A percentile compares a stretch with the other conserved stretches of the same genome.
These are phyloP conservation scores for Kradibia gibbosae DNA, from an alignment of 1,140 invertebrate genomes.

Conservation along the genomic window DNA sequence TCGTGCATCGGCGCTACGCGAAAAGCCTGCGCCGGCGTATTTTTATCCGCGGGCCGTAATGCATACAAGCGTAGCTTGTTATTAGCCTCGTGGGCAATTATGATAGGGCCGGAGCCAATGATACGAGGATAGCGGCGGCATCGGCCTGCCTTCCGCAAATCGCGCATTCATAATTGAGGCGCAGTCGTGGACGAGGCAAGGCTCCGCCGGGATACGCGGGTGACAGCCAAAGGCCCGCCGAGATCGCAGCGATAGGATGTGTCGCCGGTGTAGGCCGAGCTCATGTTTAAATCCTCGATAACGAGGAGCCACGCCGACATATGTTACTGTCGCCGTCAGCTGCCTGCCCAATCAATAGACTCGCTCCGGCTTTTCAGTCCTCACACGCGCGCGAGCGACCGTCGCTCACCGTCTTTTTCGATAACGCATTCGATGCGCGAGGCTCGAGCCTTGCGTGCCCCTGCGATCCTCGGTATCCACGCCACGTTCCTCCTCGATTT, in stretches of 20 bases:
- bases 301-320: slow-evolving; percentile 73
- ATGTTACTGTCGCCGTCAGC: slow-evolving; percentile 74
- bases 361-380: slow-evolving; percentile 62
- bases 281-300: slow-evolving; percentile 75
- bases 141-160: not conserved
- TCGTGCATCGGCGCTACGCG: not conserved
- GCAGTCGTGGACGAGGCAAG: not conserved
- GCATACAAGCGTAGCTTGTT: not conserved
- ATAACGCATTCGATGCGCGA: slow-evolving; percentile 65
- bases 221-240: not conserved
- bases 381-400: slow-evolving; percentile 52
- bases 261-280: slow-evolving; percentile 64
- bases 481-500: slow-evolving; percentile 27
- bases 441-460: slow-evolving; percentile 42
- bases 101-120: slow-evolving; percentile 29
- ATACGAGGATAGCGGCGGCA: not conserved
- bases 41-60: not conserved
- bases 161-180: not conserved
- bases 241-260: slow-evolving; percentile 43
- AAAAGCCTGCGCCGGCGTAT: not conserved
- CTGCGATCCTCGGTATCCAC: not conserved
- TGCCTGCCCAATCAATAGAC: slow-evolving; percentile 70
- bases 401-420: slow-evolving; percentile 31
- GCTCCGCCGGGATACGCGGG: not conserved
- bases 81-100: slow-evolving; percentile 11